Base-by-base conservation (phyloP, 2,113 vertebrate species). In the Fregetta grallaria region DNA sequence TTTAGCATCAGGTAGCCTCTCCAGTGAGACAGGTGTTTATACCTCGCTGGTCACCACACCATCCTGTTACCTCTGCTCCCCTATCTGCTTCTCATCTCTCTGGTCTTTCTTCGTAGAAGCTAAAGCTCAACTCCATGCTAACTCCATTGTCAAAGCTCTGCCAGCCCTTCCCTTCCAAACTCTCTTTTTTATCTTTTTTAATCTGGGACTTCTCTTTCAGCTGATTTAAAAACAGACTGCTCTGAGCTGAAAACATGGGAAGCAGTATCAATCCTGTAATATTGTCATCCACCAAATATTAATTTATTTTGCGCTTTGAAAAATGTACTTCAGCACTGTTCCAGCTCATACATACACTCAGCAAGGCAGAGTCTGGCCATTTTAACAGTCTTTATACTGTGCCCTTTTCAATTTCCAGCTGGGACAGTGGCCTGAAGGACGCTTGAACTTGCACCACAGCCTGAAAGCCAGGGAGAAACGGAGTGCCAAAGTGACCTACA, bases 401-500 rank as follows among this genome's bases (percentile, higher is more conserved):
- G 27, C 42, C 17, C 59, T 95, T 90, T 80, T 40, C 72, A 79
- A 21, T 47, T 74, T 77, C 76, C 76, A 86, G 44, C 72, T 65
- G 47, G 75, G 83, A 63, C 44, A 81, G 52, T 56, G 88, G 72
- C 95, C 88, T 86, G 76, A 80, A 93, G 61, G 72, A 36, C 91
- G 65, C 83, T 61, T 77, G 56, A 87, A 92, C 61, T 82, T 91
- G 61, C 78, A 86, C 15, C 65, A 47, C 59, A 80, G 68, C 55
- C 79, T 47, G 23, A 47, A 88, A 93, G 52, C 61, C 90, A 75
- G 56, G 36, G 70, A 90, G 53, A 68, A 85, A 73, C 1, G 0
- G n/a, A 62, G 22, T 65, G 80, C 65, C 83, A 49, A 76, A 90
- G 42, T 56, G 56, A 92, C 79, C 90, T 94, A 92, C 58, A 81